Base-by-base conservation (phyloP, 1,140 invertebrate species). In the Drosophila leontia region DNA sequence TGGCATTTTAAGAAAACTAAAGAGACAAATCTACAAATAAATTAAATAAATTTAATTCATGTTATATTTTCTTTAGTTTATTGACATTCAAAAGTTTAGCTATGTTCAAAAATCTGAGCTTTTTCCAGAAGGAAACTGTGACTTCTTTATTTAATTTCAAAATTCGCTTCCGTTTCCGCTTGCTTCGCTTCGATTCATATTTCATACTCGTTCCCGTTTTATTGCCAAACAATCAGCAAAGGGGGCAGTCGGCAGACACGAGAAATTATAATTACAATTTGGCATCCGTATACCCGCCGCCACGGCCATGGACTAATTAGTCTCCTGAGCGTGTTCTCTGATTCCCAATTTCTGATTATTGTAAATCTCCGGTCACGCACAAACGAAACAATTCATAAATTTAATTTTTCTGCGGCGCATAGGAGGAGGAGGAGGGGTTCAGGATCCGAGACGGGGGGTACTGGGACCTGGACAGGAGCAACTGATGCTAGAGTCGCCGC, bases 351-450 rank as follows among this genome's bases (percentile, higher is more conserved):
- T 76, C 85, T 87, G 84, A 88, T 87, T 87, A 84, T 90, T 90
- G 85, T 90, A 90, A 90, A 90, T 90, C 85, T 90, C 78, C 88
- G 85, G 85, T 90, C 85, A 90, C 85, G 85, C 85, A 90, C 85
- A 83, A 90, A 78, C 78, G 78, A 90, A 90, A 90, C 81, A 90
- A 90, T 90, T 90, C 85, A 90, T 90, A 90, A 90, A 90, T 90
- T 90, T 90, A 90, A 88, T 88, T 88, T 88, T 79, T 60, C 45
- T 64, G 57, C 41, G 12, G 61, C 37, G 29, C 74, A 57, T 57
- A 61, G 48, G 26, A 53, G 48, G 32, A 53, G 48, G 32, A 35
- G 45, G 5, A 12, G 35, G 26, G 17, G 56, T 35, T 29, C 3
- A 9, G 44, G 35, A 37, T 26, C n/a, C 17, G 17, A 53, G 55